Base-by-base conservation (phyloP, 1,140 invertebrate species). In the Panulirus ornatus region DNA sequence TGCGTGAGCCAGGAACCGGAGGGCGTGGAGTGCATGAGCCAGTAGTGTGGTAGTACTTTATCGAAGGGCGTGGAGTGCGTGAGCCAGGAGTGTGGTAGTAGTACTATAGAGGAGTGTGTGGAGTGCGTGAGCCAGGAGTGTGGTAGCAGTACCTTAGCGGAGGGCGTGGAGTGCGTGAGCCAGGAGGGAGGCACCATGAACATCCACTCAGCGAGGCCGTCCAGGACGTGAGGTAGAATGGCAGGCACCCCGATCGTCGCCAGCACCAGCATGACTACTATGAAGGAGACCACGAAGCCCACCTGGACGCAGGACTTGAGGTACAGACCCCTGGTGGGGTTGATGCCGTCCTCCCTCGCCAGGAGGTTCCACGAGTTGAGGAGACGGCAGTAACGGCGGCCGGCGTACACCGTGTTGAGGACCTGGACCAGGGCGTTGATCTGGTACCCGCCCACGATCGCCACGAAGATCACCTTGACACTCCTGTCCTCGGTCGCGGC, bases 381-480 rank as follows among this genome's bases (percentile, higher is more conserved):
- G 1, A 88, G 54, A 14, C 38, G 85, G 16, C 51, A 51, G 19
- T 54, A 36, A 38, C 51, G n/a, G 51, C 0, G 34, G 0, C 51
- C 75, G 6, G 47, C 71, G 5, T 16, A 19, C 1, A 79, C 30
- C 16, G 75, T 79, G 76, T 76, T 88, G 19, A 78, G 34, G 2
- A 81, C 85, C 34, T 88, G 85, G 0, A 88, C 75, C 36, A 63
- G 34, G n/a, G 85, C 85, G 54, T 88, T 88, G 54, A 88, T 54
- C 40, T 88, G 85, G 73, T 88, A 88, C 0, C 85, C 85, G n/a
- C 75, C 54, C 54, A 88, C 76, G n/a, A 88, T 88, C 36, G 81
- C 54, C 19, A 88, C 85, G 2, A 51, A 75, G 6, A 88, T 78
- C 14, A 63, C 38, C n/a, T 88, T 79, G 36, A 88, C n/a, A 27